phyloP scores from a whole-genome alignment of 2,888 invertebrate genomes.

The Agrotis puta region DNA sequence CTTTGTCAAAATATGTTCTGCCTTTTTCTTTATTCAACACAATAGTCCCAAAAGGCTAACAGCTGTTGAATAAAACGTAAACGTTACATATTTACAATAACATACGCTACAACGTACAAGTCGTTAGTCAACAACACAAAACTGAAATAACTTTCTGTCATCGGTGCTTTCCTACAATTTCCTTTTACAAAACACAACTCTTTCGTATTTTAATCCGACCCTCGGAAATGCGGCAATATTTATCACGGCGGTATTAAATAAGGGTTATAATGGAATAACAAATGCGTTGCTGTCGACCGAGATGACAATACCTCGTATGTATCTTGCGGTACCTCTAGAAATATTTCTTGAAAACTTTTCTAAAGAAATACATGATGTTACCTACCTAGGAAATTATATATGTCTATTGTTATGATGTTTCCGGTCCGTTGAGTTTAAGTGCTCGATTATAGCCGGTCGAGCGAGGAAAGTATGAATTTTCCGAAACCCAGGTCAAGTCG shows the following conservation, averaged over 20 bases:
- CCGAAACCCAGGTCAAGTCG: constrained; percentile 49
- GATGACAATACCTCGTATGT: constrained; percentile 71
- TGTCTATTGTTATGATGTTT: constrained; percentile 56
- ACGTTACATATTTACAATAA: not conserved
- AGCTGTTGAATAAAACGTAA: not conserved
- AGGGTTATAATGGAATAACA: constrained; percentile 85
- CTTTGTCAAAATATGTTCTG: not conserved
- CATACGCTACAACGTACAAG: not conserved
- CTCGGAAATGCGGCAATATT: constrained; percentile 76
- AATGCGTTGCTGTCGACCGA: constrained; percentile 78
- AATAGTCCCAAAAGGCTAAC: not conserved
- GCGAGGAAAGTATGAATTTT: constrained; percentile 47
- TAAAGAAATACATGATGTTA: constrained; percentile 51
- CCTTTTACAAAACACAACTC: constrained; percentile 74
- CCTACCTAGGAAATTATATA: constrained; percentile 33
- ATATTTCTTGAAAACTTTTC: constrained; percentile 57
- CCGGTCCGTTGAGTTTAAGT: constrained; percentile 52
- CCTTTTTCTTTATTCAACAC: not conserved
- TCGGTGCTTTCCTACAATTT: constrained; percentile 68
- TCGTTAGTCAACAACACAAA: constrained; percentile 42
- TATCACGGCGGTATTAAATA: constrained; percentile 84
- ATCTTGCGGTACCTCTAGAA: constrained; percentile 50
- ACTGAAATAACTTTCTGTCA: constrained; percentile 46
- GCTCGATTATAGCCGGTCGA: constrained; percentile 40
- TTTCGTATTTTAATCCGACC: constrained; percentile 80